Percentiles rank a stretch among this genome's conserved stretches.
phyloP scores from a whole-genome alignment of 2,113 vertebrate genomes.

The Chiloscyllium plagiosum region DNA sequence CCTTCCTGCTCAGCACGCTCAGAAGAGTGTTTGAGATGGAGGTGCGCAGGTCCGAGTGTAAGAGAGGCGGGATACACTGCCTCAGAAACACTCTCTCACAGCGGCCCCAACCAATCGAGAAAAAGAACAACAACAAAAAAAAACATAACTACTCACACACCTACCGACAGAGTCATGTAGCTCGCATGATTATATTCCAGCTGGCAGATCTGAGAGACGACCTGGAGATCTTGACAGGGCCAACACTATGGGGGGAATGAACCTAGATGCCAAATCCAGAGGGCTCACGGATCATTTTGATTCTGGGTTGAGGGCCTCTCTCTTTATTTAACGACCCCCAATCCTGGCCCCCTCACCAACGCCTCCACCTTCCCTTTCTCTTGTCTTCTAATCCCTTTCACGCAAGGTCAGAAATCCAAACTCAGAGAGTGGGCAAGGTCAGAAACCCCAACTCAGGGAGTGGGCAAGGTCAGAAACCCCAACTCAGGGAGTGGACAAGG shows the following conservation, averaged over 20 bases:
- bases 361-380: no score
- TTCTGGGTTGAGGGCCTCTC: background rate
- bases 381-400: background rate
- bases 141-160: slow-evolving; percentile 69
- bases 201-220: slow-evolving; percentile 71
- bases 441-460: no score
- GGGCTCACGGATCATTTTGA: background rate
- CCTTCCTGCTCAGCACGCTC: slow-evolving; percentile 76
- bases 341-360: background rate
- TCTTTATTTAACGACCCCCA: no score
- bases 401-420: background rate
- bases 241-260: background rate
- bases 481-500: no score
- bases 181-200: slow-evolving; percentile 57
- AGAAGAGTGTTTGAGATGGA: slow-evolving; percentile 77
- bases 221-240: slow-evolving; percentile 52
- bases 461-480: no score
- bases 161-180: slow-evolving; percentile 65
- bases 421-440: background rate
- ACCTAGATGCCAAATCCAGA: background rate
- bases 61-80: slow-evolving; percentile 73
- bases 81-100: slow-evolving; percentile 78
- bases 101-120: slow-evolving; percentile 79
- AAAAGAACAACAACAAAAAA: slow-evolving; percentile 83
- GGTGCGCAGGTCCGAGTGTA: slow-evolving; percentile 75